Conservation (phyloP, 2,888 invertebrate species). For the Diplolepis rosae region DNA sequence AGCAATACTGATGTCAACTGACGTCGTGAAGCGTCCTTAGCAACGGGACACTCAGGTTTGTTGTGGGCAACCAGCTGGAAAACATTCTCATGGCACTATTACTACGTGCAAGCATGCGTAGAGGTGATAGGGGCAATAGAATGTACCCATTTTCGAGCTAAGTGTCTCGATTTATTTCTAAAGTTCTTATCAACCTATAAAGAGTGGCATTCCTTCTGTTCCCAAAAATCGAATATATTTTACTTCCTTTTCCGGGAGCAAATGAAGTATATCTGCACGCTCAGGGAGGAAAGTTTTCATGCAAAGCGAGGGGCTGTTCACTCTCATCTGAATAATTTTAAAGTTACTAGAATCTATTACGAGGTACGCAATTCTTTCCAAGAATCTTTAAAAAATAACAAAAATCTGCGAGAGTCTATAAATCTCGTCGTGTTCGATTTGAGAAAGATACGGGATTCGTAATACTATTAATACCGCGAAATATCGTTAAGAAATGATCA, state of each 20-base stretch:
- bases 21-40: conserved; percentile 34
- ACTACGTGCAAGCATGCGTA: conserved; percentile 1
- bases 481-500: too few relatives aligned
- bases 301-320: too few relatives aligned
- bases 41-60: conserved; percentile 35
- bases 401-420: too few relatives aligned
- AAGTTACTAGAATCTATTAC: too few relatives aligned
- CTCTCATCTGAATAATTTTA: too few relatives aligned
- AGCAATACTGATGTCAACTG: background rate
- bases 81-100: background rate
- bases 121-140: background rate
- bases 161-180: background rate
- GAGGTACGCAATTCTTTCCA: too few relatives aligned
- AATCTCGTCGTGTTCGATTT: too few relatives aligned
- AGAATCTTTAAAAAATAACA: too few relatives aligned
- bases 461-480: too few relatives aligned
- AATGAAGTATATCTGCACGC: too few relatives aligned
- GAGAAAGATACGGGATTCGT: too few relatives aligned
- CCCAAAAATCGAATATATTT: background rate
- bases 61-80: conserved; percentile 27
- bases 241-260: background rate
- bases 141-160: background rate
- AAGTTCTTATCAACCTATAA: background rate
- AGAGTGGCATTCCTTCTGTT: background rate
- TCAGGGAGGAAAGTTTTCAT: too few relatives aligned